phyloP scores from a whole-genome alignment of 2,888 invertebrate genomes.

The Anorthoa munda region DNA sequence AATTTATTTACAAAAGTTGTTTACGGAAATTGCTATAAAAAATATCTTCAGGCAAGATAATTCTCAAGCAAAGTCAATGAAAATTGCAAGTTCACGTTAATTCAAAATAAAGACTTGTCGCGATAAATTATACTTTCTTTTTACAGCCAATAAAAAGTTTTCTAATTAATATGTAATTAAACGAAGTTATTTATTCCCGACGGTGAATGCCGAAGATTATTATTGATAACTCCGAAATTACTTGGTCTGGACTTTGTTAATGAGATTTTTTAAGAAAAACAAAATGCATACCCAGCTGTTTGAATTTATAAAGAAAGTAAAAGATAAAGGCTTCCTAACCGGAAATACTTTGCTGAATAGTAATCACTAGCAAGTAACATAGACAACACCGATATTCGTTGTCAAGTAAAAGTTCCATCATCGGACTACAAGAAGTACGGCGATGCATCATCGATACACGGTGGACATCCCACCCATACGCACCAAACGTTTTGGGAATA shows the following conservation, averaged over 20 bases:
- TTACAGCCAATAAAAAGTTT: conserved; percentile 52
- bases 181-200: conserved; percentile 47
- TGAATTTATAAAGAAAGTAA: background rate
- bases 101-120: conserved; percentile 47
- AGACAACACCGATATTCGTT: background rate
- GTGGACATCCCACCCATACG: too few relatives aligned
- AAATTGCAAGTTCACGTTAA: conserved; percentile 29
- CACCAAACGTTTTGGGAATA: too few relatives aligned
- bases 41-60: conserved; percentile 14
- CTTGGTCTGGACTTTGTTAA: conserved; percentile 37
- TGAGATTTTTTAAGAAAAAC: conserved; percentile 29
- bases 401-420: background rate
- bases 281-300: conserved; percentile 3
- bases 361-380: background rate
- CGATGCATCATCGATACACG: too few relatives aligned
- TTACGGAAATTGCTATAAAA: background rate
- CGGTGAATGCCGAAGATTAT: conserved; percentile 49
- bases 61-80: conserved; percentile 4
- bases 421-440: too few relatives aligned
- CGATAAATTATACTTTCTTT: conserved; percentile 52
- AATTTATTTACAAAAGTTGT: conserved; percentile 20
- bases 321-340: background rate
- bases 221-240: conserved; percentile 56
- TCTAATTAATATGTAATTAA: conserved; percentile 56
- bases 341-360: too few relatives aligned